A percentile compares a stretch with the other conserved stretches of the same genome.
These are phyloP conservation scores for Trisateles emortualis DNA, from an alignment of 2,888 invertebrate genomes.

Conservation along the genomic window DNA sequence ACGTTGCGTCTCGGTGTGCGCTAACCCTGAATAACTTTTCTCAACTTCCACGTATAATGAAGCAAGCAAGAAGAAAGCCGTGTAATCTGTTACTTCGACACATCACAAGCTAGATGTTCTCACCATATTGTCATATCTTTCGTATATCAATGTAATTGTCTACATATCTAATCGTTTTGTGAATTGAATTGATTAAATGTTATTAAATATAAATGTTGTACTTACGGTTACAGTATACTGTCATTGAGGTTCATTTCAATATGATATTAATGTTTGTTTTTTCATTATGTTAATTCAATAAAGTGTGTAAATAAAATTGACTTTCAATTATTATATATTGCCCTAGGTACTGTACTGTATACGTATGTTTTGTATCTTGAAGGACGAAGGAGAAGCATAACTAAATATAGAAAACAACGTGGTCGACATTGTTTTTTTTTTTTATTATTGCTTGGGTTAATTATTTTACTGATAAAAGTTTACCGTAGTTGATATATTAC, in stretches of 20 bases:
- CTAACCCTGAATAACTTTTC: constrained; percentile 28
- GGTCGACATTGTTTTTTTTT: too few species aligned
- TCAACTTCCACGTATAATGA: constrained; percentile 34
- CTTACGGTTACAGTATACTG: constrained; percentile 83
- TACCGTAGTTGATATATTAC: too few species aligned
- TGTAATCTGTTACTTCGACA: constrained; percentile 41
- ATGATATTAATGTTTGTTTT: constrained; percentile 82
- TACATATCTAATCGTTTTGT: constrained; percentile 84
- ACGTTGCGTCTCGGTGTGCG: too few species aligned
- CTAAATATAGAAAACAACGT: background rate
- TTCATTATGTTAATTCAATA: constrained; percentile 86
- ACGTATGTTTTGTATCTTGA: background rate
- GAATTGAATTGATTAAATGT: constrained; percentile 82
- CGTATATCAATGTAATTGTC: constrained; percentile 81
- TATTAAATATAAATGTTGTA: constrained; percentile 83
- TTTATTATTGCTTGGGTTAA: too few species aligned
- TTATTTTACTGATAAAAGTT: too few species aligned
- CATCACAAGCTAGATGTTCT: constrained; percentile 54
- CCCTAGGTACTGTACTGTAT: background rate
- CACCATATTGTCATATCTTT: constrained; percentile 70
- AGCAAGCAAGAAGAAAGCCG: constrained; percentile 29
- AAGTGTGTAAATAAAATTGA: constrained; percentile 84
- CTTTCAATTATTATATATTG: constrained; percentile 40
- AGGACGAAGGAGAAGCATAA: background rate
- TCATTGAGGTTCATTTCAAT: constrained; percentile 79